Conservation (phyloP, 2,888 invertebrate species). For the Aromia moschata region DNA sequence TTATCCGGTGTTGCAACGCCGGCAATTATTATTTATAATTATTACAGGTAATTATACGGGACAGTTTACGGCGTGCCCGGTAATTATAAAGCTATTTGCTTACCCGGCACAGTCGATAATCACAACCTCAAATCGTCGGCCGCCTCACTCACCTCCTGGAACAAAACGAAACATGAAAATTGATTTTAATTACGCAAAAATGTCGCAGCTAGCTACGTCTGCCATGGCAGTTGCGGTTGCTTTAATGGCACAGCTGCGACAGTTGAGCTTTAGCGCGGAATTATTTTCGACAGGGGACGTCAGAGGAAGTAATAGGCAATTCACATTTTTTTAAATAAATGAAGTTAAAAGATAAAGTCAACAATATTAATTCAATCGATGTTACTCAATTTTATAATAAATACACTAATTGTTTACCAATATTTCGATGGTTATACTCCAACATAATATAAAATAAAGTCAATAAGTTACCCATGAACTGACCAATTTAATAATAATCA, state of each 20-base stretch:
- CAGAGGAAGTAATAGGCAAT: no score
- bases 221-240: slow-evolving; percentile 7
- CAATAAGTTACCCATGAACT: no score
- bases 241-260: not conserved
- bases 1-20: slow-evolving; percentile 60
- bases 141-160: slow-evolving; percentile 61
- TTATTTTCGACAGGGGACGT: no score
- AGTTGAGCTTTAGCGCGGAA: not conserved
- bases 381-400: no score
- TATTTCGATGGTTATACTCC: no score
- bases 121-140: slow-evolving; percentile 37
- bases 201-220: slow-evolving; percentile 13
- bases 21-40: slow-evolving; percentile 61
- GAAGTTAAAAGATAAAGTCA: no score
- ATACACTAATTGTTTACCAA: no score
- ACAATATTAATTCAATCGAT: no score
- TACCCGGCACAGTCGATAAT: slow-evolving; percentile 48
- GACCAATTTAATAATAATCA: no score
- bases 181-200: slow-evolving; percentile 30
- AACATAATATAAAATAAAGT: no score
- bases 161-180: slow-evolving; percentile 48
- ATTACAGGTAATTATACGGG: slow-evolving; percentile 49
- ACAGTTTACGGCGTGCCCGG: slow-evolving; percentile 51
- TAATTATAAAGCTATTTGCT: slow-evolving; percentile 63
- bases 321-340: no score